Base-by-base conservation (phyloP, 2,888 invertebrate genomes). In the Elysia crispata region DNA sequence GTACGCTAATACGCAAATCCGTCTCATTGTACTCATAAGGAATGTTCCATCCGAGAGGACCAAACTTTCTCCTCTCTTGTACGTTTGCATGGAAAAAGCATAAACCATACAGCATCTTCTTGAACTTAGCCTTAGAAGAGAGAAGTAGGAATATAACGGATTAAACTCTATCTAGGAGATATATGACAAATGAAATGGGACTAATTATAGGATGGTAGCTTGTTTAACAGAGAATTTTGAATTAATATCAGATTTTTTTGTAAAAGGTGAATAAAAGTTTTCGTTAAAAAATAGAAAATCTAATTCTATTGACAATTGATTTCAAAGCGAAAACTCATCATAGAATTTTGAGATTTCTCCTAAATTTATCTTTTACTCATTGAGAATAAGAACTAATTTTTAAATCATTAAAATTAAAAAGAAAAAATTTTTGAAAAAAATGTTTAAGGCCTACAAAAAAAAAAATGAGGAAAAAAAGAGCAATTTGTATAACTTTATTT, bases 1-100 rank as follows among this genome's bases (percentile, higher is more conserved):
- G 89, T 1, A 92, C 92, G 78, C 92, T 92, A 80, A 93, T 93
- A 66, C 93, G 87, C 18, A 93, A 87, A 87, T 93, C 93, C 18
- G 93, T 93, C 83, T 93, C 93, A 80, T 93, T 93, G 86, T 93
- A 93, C 86, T 93, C 93, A 84, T 93, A 93, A 0, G 93, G 92
- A 73, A 92, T 93, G 86, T 93, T 93, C 92, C 93, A 93, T 31
- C 93, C 93, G n/a, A 93, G 87, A 6, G 93, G 91, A 15, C 93
- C 93, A 87, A 93, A 93, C 85, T 93, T 92, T 60, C 92, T 87
- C 62, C 93, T 86, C 86, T 93, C 93, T 84, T 93, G 93, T 18
- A 93, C 89, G 49, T 93, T 88, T 1, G 93, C 93, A 83, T 93
- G 93, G 91, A 93, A 93, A 89, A 93, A 93, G 83, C 93, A 93